Evolutionary conservation across 2,113 vertebrate genomes (phyloP).

Genomic region (Menura novaehollandiae): DNA sequence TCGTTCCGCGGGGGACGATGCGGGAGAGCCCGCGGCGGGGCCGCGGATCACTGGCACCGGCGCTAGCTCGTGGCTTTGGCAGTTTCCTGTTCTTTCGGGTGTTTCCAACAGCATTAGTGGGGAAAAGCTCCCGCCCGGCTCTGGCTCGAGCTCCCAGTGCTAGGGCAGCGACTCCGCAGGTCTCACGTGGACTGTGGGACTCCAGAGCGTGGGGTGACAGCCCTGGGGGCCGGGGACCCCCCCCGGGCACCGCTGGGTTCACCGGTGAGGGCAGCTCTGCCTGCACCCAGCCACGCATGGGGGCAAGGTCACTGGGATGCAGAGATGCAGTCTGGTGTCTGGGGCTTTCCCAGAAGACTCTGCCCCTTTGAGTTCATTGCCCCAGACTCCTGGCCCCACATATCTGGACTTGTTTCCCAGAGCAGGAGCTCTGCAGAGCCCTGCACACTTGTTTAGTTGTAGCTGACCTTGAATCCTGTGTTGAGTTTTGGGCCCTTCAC

Average conservation of each 20-base stretch:
- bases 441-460: fast-evolving
- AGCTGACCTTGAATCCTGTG: neutral
- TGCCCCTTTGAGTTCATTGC: neutral
- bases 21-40: neutral
- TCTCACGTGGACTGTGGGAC: neutral
- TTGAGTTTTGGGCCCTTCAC: neutral
- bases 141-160: neutral
- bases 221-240: neutral
- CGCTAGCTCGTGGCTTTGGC: neutral
- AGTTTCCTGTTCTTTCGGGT: neutral
- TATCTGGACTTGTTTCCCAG: fast-evolving
- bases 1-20: neutral
- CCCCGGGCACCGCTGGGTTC: neutral
- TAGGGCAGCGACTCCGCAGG: neutral
- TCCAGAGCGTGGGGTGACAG: neutral
- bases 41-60: neutral
- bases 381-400: fast-evolving
- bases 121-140: neutral
- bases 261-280: neutral
- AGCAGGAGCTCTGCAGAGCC: neutral
- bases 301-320: neutral
- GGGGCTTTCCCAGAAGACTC: neutral
- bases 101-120: neutral
- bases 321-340: neutral
- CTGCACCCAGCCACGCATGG: fast-evolving